These are phyloP conservation scores for Speoplatyrhinus poulsoni DNA, from an alignment of 2,113 vertebrate genomes.

Conservation along the genomic window DNA sequence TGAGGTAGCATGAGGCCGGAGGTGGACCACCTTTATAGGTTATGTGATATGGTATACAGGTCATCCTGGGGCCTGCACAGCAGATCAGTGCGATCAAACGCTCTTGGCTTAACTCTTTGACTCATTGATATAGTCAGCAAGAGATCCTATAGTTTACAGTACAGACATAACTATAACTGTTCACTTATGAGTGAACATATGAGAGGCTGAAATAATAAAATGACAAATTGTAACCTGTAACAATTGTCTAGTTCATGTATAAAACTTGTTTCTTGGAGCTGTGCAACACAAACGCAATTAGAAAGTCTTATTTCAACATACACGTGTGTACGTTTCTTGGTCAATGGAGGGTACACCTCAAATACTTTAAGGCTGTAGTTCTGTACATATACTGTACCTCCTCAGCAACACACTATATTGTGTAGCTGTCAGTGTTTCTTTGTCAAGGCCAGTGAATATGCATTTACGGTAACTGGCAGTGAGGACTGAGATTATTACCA, in stretches of 20 bases:
- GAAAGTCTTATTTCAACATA: too few relatives aligned
- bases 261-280: too few relatives aligned
- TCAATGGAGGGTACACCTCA: too few relatives aligned
- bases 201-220: constrained; percentile 38
- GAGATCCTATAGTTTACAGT: too few relatives aligned
- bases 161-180: constrained; percentile 19
- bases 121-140: constrained; percentile 41
- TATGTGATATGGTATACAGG: constrained; percentile 56
- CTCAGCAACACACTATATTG: not conserved
- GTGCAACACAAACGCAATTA: too few relatives aligned
- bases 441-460: constrained; percentile 41
- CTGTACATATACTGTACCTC: not conserved
- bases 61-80: constrained; percentile 57
- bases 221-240: constrained; percentile 24
- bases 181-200: constrained; percentile 38
- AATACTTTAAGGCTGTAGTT: too few relatives aligned
- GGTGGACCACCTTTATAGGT: constrained; percentile 63
- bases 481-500: constrained; percentile 54
- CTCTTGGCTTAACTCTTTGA: constrained; percentile 53
- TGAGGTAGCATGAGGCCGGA: constrained; percentile 61
- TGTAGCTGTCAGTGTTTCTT: not conserved
- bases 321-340: too few relatives aligned
- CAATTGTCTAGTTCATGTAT: too few relatives aligned
- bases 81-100: constrained; percentile 67
- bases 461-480: constrained; percentile 23